Base-by-base conservation (phyloP, 2,113 vertebrate genomes). In the Dipodomys ordii region DNA sequence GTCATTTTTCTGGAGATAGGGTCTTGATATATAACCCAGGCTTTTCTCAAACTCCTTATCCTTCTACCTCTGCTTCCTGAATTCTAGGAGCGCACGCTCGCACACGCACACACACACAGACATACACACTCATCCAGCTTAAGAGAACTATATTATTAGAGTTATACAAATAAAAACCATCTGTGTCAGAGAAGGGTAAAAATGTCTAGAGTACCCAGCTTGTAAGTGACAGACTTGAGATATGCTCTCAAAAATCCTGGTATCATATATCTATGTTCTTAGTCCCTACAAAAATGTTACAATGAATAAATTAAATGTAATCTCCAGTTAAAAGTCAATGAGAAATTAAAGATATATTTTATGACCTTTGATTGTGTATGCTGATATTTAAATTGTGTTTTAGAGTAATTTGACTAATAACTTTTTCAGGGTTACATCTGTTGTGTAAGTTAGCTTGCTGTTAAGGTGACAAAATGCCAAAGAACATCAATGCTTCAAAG, bases 401-500 rank as follows among this genome's bases (percentile, higher is more conserved):
- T 92, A 53, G 90, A 87, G 71, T 94, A 71, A 86, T 78, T 86
- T 91, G 60, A 83, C 73, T 80, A 83, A 71, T 27, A 92, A 49
- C 15, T 72, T 92, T 92, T 88, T 49, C 35, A 93, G 10, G 7
- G 22, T 12, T 67, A 22, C 28, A 30, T 82, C 39, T 92, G 23
- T 81, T 64, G 25, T 76, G 1, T 64, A 87, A 46, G 20, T 65
- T 25, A n/a, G 35, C 12, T 76, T 64, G 64, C 72, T 65, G 60
- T 8, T 49, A 65, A 3, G 30, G 8, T 27, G 28, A 44, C 57
- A 76, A 76, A 65, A 44, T 10, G 60, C 27, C 20, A 18, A 28
- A 46, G 15, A 64, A 76, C 35, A 87, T 46, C 10, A 65, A 49
- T 49, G 27, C 71, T 35, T 44, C 39, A 60, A 62, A 28, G 7